Base-by-base conservation (phyloP, 1,140 invertebrate genomes). In the Trissolcus basalis region DNA sequence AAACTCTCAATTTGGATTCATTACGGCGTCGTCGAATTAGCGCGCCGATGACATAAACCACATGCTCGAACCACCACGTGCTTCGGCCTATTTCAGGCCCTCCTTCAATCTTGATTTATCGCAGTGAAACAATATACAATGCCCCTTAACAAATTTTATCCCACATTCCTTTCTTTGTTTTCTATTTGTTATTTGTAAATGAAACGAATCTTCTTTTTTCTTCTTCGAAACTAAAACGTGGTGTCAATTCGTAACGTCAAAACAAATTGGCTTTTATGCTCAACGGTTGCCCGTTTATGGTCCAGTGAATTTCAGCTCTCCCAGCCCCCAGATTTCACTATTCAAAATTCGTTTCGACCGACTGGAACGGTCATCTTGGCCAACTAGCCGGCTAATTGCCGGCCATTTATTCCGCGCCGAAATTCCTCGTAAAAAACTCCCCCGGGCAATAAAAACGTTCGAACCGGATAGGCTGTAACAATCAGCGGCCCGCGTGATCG, bases 1-100 rank as follows among this genome's bases (percentile, higher is more conserved):
- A 71, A 77, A 68, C 68, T 77, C 50, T 72, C 74, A 77, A 77
- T 77, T 77, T 68, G 63, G 58, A 63, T 77, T 77, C 56, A 77
- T 77, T 77, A 77, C 74, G 63, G 64, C 59, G 58, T 56, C 68
- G 65, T 64, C 63, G 74, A 72, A 77, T 72, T 77, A 77, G 71
- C 68, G 68, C 74, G 58, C 43, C 63, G 64, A 72, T 72, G 68
- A 68, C 68, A 53, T 56, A 39, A 69, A 75, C 39, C 49, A 13
- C 70, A 60, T 48, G 56, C 61, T 35, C 19, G n/a, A n/a, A 35
- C 14, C 47, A 54, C 14, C 56, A 0, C 33, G 5, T 19, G 16
- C 56, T 19, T 11, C 69, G 60, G 59, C 69, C 69, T 35, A 65
- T 72, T 72, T 72, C 19, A 27, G 6, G 19, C 19, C 19, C 19